Percentiles rank a stretch among this genome's conserved stretches.
Evolutionary conservation across 2,113 vertebrate species (phyloP).

Genomic region (Tonatia bakeri): DNA sequence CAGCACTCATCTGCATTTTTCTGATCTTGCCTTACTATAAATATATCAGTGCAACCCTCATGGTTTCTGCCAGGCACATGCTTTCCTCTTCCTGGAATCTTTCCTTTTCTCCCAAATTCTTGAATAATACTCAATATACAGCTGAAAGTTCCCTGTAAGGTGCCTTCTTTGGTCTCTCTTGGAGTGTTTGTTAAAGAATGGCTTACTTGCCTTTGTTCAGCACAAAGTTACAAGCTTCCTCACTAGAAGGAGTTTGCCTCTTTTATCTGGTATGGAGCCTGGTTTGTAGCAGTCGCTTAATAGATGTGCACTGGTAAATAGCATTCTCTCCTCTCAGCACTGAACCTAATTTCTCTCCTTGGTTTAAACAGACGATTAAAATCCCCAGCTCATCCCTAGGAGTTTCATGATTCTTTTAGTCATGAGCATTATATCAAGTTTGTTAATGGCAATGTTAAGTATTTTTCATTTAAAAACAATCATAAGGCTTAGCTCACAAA

Average conservation of each 20-base stretch:
- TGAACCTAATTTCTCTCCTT: background rate
- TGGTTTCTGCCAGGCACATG: background rate
- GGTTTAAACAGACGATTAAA: background rate
- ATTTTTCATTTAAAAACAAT: conserved; percentile 31
- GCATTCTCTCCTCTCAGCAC: background rate
- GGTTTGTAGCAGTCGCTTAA: background rate
- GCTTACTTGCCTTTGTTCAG: background rate
- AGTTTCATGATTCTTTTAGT: background rate
- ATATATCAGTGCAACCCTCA: background rate
- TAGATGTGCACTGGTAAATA: background rate
- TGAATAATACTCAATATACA: background rate
- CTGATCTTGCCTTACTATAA: background rate
- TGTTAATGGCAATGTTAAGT: background rate
- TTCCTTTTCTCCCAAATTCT: background rate
- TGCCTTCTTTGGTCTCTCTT: background rate
- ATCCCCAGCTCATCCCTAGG: background rate
- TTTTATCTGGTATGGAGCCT: background rate
- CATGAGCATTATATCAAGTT: background rate
- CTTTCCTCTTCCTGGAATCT: background rate
- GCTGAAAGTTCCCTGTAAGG: background rate
- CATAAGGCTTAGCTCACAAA: background rate
- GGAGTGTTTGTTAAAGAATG: background rate
- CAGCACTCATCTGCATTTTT: background rate
- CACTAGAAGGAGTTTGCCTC: background rate
- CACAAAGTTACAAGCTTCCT: background rate